These are phyloP conservation scores for Manduca sexta DNA, from an alignment of 1,140 invertebrate genomes.

Conservation along the genomic window DNA sequence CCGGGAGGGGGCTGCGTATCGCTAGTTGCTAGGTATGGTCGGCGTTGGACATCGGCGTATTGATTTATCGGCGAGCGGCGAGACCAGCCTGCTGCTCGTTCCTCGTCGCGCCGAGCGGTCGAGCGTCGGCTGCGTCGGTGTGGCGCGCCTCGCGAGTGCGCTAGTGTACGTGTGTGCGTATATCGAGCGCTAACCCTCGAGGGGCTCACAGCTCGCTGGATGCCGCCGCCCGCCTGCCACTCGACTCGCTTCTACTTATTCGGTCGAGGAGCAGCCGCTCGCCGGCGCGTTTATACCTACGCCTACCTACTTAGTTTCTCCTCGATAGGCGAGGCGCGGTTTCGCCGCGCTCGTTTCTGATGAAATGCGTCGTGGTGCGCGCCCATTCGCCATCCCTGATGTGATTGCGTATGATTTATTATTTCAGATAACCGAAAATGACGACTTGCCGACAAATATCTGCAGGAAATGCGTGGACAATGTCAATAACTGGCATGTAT, in stretches of 20 bases:
- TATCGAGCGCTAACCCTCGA: slow-evolving; percentile 69
- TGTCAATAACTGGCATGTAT: slow-evolving; percentile 73
- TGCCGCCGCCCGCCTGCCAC: slow-evolving; percentile 41
- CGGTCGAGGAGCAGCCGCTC: slow-evolving; percentile 62
- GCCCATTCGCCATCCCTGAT: slow-evolving; percentile 44
- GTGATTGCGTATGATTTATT: slow-evolving; percentile 62
- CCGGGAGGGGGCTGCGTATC: slow-evolving; percentile 52
- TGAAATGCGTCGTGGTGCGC: slow-evolving; percentile 48
- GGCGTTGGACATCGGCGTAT: slow-evolving; percentile 62
- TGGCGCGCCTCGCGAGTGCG: slow-evolving; percentile 18
- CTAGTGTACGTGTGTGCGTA: slow-evolving; percentile 55
- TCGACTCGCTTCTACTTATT: slow-evolving; percentile 70
- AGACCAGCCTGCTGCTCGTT: slow-evolving; percentile 64
- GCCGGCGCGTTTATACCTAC: slow-evolving; percentile 61
- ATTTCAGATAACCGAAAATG: slow-evolving; percentile 73
- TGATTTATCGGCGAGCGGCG: slow-evolving; percentile 62
- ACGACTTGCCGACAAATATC: slow-evolving; percentile 73
- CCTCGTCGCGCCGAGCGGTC: slow-evolving; percentile 53
- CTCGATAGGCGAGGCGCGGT: slow-evolving; percentile 60
- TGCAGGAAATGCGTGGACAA: slow-evolving; percentile 74
- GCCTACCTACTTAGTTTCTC: slow-evolving; percentile 70
- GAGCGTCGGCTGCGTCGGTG: slow-evolving; percentile 54
- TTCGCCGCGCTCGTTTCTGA: slow-evolving; percentile 54
- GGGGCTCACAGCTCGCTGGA: slow-evolving; percentile 67
- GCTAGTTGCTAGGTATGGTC: slow-evolving; percentile 42